phyloP scores from a whole-genome alignment of 2,888 invertebrate genomes.

The Amphipyra tragopoginis region DNA sequence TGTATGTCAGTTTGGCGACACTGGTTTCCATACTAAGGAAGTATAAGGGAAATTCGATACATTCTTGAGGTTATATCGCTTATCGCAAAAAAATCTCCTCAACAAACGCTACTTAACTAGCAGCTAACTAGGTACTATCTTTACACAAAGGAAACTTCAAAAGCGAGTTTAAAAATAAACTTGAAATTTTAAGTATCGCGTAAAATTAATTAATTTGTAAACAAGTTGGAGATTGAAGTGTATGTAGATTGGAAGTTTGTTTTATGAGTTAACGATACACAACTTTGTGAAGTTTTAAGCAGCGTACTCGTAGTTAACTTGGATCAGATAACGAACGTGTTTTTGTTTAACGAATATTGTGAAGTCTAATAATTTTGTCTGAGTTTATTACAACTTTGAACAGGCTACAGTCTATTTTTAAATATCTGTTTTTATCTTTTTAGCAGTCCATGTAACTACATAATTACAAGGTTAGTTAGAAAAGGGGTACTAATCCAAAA shows the following conservation, averaged over 20 bases:
- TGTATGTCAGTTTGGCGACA: too few relatives aligned
- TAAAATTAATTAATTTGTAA: slow-evolving; percentile 46
- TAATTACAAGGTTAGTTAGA: too few relatives aligned
- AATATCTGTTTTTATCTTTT: too few relatives aligned
- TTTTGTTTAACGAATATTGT: slow-evolving; percentile 14
- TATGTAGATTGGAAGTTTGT: slow-evolving; percentile 35
- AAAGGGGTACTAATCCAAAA: too few relatives aligned
- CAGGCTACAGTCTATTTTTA: background rate
- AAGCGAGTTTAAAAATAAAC: background rate
- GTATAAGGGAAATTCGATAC: too few relatives aligned
- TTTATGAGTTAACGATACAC: slow-evolving; percentile 47
- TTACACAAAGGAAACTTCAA: slow-evolving; percentile 15
- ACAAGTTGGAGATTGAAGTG: slow-evolving; percentile 40
- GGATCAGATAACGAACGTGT: slow-evolving; percentile 34
- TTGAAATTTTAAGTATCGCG: slow-evolving; percentile 22
- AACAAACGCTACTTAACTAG: slow-evolving; percentile 19
- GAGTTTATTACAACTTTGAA: slow-evolving; percentile 10
- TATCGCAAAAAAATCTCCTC: slow-evolving; percentile 19
- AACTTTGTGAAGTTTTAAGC: slow-evolving; percentile 44
- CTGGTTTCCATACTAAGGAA: too few relatives aligned
- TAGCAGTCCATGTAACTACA: too few relatives aligned
- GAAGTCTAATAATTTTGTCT: slow-evolving; percentile 19
- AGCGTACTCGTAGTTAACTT: slow-evolving; percentile 33
- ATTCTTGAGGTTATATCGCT: background rate
- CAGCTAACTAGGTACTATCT: slow-evolving; percentile 20